Evolutionary conservation across 2,888 invertebrate species (phyloP), one percentile per base, ranked within the genome.

Genomic region (Empis stercorea): DNA sequence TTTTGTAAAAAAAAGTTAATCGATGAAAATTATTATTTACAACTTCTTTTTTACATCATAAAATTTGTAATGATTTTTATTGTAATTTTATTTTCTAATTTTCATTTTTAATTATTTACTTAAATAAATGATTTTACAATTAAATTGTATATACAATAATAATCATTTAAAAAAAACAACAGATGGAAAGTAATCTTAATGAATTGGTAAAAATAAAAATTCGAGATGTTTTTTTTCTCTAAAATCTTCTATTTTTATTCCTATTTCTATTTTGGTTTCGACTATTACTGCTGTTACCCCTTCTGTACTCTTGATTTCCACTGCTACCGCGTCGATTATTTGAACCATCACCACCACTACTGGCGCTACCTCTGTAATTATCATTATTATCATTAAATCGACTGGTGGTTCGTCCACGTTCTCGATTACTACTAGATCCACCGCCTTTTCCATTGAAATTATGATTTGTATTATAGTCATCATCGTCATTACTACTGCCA

Each of bases 381-480:
- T 48, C 46, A 20, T 42, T 43, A 30, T 15, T 47, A 46, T 40
- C 43, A 10, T 16, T 27, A 46, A 17, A n/a, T 10, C 50, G 41
- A 14, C 30, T 17, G 9, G 15, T 17, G 9, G 15, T 41, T n/a
- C 20, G 20, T 15, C 37, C 43, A 9, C 37, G 36, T 15, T 20
- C 14, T 15, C 37, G 40, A 10, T 30, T 34, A 30, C 30, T 45
- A 11, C 41, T 41, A 30, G 37, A 37, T 1, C 40, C 17, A 30
- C 41, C 20, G 46, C 30, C 43, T 17, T 44, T 48, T 3, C 46
- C 48, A 14, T 43, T 48, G 42, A 46, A 48, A 43, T 43, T 50
- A 39, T 44, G 37, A 30, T 43, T 45, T 27, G 10, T 23, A 30
- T 37, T 43, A 40, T 36, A 44, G 40, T 34, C 49, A 13, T 44